Base-by-base conservation (phyloP, 2,888 invertebrate species). In the Dinocampus coccinellae region DNA sequence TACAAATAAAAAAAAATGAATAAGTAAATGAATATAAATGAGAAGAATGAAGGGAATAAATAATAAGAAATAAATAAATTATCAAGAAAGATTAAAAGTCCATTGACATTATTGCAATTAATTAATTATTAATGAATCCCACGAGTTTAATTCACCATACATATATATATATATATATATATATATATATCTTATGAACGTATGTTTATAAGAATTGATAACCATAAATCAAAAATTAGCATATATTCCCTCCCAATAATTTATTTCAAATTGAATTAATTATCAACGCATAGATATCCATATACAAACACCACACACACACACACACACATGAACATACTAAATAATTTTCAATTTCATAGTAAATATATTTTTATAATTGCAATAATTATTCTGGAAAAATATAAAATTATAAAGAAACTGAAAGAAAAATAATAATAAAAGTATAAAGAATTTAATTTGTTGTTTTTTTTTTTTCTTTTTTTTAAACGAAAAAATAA, bases 61-160 rank as follows among this genome's bases (percentile, higher is more conserved):
- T n/a, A n/a, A 33, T 16, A 33, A 29, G 20, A 58, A n/a, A 58
- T 29, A 55, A 24, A 24, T 11, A 55, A 24, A 13, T 9, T 53
- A 22, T 26, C 11, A 29, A n/a, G 13, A 13, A 26, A 57, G 29
- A 57, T 26, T n/a, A 24, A 57, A 29, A 29, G n/a, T n/a, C n/a
- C 29, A 29, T 57, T 57, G 10, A 11, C 29, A 57, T 57, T 1
- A 22, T 20, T 10, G 24, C 20, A 64, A 64, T 74, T 70, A 67
- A 67, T 70, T 60, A 68, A 70, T 68, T 70, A 68, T 60, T 65
- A 60, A 70, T 69, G 62, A 55, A 61, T 55, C 68, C 42, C 47
- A 33, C 33, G n/a, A 26, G 22, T 24, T 53, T 65, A 53, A 65
- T 47, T 9, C 16, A 47, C 47, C 47, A 47, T 47, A 47, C n/a